A percentile compares a stretch with the other conserved stretches of the same genome.
phyloP scores from a whole-genome alignment of 1,140 invertebrate species.

The Drosophila baimaii region DNA sequence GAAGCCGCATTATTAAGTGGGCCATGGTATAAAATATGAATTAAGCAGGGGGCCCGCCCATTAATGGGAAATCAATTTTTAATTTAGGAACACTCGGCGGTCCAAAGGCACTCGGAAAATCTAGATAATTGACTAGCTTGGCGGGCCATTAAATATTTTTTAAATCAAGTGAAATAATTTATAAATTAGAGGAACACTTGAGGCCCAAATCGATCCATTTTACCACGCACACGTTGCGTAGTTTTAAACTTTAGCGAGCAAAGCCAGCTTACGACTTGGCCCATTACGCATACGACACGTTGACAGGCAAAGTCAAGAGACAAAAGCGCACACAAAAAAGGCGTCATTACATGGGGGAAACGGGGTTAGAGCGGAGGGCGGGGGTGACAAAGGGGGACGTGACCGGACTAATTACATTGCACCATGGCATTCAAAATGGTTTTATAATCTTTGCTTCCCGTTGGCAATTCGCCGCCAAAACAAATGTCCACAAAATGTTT shows the following conservation, averaged over 20 bases:
- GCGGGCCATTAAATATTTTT: background rate
- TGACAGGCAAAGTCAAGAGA: slow-evolving; percentile 26
- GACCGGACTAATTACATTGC: slow-evolving; percentile 71
- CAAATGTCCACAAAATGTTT: slow-evolving; percentile 34
- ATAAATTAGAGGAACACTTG: background rate
- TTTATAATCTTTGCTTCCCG: slow-evolving; percentile 79
- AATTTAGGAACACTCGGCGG: background rate
- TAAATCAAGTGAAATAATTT: no score
- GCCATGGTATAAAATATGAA: slow-evolving; percentile 8
- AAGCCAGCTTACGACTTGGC: background rate
- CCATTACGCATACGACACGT: slow-evolving; percentile 56
- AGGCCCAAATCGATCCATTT: no score
- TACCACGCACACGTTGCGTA: background rate
- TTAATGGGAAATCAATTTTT: slow-evolving; percentile 12
- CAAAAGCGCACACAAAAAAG: background rate
- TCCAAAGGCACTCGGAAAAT: background rate
- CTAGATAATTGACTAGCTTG: background rate
- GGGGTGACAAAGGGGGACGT: slow-evolving; percentile 9
- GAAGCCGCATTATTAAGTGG: background rate
- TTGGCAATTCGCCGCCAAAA: slow-evolving; percentile 56
- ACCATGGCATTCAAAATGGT: slow-evolving; percentile 63
- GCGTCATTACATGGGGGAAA: background rate
- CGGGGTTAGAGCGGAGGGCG: no score
- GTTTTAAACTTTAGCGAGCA: background rate
- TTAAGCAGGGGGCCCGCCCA: background rate